Evolutionary conservation across 2,797 vertebrate species (phyloP).

Genomic region (Tapera naevia): DNA sequence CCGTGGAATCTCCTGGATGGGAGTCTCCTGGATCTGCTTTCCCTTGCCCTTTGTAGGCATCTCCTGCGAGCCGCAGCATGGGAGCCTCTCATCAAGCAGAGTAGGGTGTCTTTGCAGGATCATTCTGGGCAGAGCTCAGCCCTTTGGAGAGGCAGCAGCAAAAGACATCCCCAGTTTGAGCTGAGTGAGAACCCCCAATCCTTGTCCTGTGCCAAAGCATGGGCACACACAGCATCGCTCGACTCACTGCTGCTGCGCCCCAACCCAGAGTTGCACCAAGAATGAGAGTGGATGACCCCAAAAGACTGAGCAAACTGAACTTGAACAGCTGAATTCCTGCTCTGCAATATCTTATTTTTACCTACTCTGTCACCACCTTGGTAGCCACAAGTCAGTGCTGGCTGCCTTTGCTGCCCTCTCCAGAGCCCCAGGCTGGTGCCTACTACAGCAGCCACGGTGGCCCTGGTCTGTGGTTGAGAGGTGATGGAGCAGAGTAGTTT

Average conservation of each 20-base stretch:
- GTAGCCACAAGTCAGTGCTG: not conserved
- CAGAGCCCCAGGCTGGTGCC: not conserved
- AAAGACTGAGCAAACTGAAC: not conserved
- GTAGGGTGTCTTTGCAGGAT: not conserved
- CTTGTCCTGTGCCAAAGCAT: not conserved
- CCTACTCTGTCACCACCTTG: no score
- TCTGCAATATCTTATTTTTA: not conserved
- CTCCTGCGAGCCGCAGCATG: fast-evolving
- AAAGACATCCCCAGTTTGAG: not conserved
- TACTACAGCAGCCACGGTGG: not conserved
- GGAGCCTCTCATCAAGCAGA: not conserved
- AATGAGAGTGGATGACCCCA: not conserved
- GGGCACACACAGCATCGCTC: not conserved
- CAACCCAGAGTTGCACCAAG: fast-evolving
- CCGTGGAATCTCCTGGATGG: fast-evolving
- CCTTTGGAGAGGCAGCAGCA: not conserved
- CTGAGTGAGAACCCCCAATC: not conserved
- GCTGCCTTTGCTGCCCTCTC: not conserved
- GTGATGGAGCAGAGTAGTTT: not conserved
- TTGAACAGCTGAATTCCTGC: not conserved
- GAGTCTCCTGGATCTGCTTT: not conserved
- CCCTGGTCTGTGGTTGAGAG: not conserved
- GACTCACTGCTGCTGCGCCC: fast-evolving
- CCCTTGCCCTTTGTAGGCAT: fast-evolving
- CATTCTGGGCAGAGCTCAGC: not conserved